Conservation (phyloP, 2,797 vertebrate species). For the Acanthurus lineatus region DNA sequence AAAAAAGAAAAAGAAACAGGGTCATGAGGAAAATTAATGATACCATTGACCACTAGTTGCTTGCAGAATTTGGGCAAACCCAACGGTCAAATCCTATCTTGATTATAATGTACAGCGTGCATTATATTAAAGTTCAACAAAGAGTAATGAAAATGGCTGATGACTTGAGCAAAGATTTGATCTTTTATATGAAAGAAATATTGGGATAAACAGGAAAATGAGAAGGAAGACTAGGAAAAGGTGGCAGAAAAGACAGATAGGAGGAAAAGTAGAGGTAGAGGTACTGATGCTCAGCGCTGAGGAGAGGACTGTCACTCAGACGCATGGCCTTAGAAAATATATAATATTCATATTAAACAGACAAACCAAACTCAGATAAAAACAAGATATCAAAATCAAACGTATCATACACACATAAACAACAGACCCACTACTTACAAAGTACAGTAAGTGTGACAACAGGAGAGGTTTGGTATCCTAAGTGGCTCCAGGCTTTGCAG, state of each 20-base stretch:
- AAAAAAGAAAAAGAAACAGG: background rate
- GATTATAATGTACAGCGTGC: too few species aligned
- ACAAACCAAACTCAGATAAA: background rate
- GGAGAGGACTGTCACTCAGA: background rate
- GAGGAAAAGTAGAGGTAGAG: background rate
- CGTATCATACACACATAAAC: constrained; percentile 6
- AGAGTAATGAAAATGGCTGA: too few species aligned
- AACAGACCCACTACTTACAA: constrained; percentile 77
- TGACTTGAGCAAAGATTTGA: too few species aligned
- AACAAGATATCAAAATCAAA: background rate
- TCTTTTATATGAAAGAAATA: too few species aligned
- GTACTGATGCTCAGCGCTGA: background rate
- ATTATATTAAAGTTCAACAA: too few species aligned
- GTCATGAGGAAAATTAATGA: background rate
- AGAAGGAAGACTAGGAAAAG: too few species aligned
- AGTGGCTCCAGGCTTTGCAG: constrained; percentile 80
- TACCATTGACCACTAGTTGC: too few species aligned
- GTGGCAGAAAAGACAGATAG: too few species aligned
- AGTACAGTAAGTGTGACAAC: constrained; percentile 78
- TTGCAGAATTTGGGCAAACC: too few species aligned
- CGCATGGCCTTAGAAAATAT: background rate
- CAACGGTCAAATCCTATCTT: too few species aligned
- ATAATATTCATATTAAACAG: background rate
- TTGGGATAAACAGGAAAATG: too few species aligned
- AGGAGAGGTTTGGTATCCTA: constrained; percentile 82